phyloP scores from a whole-genome alignment of 2,888 invertebrate species.

The Chydorus sphaericus region DNA sequence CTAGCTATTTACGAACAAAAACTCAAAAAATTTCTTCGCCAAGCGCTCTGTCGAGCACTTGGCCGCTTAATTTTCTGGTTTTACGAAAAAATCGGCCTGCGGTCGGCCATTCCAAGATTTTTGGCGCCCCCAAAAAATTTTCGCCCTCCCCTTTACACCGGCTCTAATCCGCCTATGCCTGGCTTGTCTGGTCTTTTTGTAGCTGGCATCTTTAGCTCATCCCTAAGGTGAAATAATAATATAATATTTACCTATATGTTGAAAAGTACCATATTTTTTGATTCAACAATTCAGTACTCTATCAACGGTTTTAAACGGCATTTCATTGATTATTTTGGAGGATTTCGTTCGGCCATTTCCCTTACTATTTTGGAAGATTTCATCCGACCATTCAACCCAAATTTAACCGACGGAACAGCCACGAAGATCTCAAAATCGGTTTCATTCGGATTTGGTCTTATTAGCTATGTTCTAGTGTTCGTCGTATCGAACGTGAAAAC shows the following conservation, averaged over 20 bases:
- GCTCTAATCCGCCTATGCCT: too few species aligned
- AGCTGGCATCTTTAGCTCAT: conserved; percentile 84
- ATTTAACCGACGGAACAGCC: conserved; percentile 25
- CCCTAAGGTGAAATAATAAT: conserved; percentile 40
- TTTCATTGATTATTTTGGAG: conserved; percentile 43
- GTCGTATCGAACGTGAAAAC: conserved; percentile 73
- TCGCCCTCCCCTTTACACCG: too few species aligned
- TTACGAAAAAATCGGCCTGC: too few species aligned
- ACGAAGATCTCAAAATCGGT: conserved; percentile 47
- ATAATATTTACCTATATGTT: not conserved
- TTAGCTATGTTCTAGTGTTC: conserved; percentile 68
- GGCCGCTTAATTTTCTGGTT: too few species aligned
- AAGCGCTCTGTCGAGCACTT: too few species aligned
- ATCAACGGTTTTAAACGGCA: not conserved
- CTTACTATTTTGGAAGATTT: too few species aligned
- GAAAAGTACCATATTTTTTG: too few species aligned
- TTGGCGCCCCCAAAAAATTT: too few species aligned
- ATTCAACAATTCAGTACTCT: not conserved
- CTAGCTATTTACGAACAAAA: too few species aligned
- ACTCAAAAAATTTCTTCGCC: too few species aligned
- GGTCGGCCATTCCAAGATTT: too few species aligned
- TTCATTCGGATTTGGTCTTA: conserved; percentile 51
- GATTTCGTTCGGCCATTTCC: conserved; percentile 70
- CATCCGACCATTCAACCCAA: conserved; percentile 31
- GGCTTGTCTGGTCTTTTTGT: conserved; percentile 82